These are phyloP conservation scores for Zosterops lateralis DNA, from an alignment of 2,113 vertebrate genomes.

Conservation along the genomic window DNA sequence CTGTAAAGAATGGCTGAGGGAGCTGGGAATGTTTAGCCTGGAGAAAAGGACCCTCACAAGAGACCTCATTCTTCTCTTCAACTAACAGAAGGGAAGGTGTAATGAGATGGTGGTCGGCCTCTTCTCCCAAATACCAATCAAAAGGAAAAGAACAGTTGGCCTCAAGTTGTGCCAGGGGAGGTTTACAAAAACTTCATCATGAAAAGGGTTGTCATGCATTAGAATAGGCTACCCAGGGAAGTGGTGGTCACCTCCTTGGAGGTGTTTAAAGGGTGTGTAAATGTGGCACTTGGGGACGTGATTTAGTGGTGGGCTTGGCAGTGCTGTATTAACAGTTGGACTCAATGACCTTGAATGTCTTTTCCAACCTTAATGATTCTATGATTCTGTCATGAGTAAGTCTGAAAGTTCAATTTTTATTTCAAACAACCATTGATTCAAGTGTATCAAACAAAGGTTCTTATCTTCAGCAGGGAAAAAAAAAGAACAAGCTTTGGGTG, in stretches of 20 bases:
- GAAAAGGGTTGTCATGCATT: not conserved
- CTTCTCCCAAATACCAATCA: not conserved
- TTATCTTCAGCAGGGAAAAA: not conserved
- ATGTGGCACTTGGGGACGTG: rapidly evolving
- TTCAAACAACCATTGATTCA: not conserved
- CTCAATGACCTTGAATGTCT: not conserved
- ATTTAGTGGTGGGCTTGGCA: not conserved
- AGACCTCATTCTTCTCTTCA: not conserved
- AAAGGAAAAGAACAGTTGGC: not conserved
- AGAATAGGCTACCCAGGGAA: not conserved
- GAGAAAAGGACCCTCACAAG: rapidly evolving
- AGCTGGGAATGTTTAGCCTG: not conserved
- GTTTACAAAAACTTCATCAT: not conserved
- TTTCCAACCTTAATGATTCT: not conserved
- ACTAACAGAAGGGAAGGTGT: not conserved
- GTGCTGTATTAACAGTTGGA: not conserved
- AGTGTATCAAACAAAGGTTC: not conserved
- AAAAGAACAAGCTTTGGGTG: not conserved
- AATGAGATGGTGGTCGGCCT: not conserved
- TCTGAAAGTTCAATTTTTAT: not conserved
- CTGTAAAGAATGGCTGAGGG: rapidly evolving
- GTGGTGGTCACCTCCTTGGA: not conserved
- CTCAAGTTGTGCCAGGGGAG: not conserved
- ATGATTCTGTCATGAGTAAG: not conserved
- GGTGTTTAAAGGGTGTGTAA: not conserved